These are phyloP conservation scores for Hypomecis punctinalis DNA, from an alignment of 2,888 invertebrate genomes.

Conservation along the genomic window DNA sequence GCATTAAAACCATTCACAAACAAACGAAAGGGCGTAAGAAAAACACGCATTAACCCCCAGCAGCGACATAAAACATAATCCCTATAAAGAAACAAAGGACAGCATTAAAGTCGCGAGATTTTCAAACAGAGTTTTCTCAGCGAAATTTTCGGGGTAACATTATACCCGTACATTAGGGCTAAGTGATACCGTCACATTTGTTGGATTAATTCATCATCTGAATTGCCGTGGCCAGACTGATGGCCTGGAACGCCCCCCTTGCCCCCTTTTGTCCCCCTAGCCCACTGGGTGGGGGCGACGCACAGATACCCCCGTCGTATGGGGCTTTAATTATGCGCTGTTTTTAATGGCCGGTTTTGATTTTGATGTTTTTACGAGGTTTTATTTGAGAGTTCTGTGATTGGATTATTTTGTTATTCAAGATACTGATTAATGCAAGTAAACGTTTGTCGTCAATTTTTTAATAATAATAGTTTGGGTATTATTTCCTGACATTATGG, in stretches of 20 bases:
- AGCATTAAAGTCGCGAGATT: conserved; percentile 66
- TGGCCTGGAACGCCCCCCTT: conserved; percentile 75
- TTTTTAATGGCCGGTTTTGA: conserved; percentile 50
- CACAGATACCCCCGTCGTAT: conserved; percentile 66
- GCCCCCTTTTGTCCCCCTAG: conserved; percentile 36
- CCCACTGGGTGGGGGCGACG: conserved; percentile 46
- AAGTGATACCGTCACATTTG: conserved; percentile 86
- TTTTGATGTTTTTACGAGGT: conserved; percentile 3
- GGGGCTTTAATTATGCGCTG: conserved; percentile 70
- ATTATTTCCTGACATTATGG: no score
- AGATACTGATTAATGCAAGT: no score
- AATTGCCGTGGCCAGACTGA: conserved; percentile 85
- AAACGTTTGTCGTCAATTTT: no score
- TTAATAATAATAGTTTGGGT: no score
- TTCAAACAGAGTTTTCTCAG: conserved; percentile 63
- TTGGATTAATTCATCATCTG: conserved; percentile 85
- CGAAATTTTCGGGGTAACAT: conserved; percentile 80
- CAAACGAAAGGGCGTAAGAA: conserved; percentile 36
- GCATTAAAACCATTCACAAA: conserved; percentile 19
- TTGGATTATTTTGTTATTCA: not conserved
- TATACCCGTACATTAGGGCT: conserved; percentile 85
- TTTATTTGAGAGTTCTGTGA: not conserved
- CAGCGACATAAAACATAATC: conserved; percentile 52
- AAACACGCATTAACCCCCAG: conserved; percentile 51
- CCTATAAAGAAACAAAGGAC: conserved; percentile 63